Evolutionary conservation across 2,888 invertebrate species (phyloP).

Genomic region (Cephus rjabovi): DNA sequence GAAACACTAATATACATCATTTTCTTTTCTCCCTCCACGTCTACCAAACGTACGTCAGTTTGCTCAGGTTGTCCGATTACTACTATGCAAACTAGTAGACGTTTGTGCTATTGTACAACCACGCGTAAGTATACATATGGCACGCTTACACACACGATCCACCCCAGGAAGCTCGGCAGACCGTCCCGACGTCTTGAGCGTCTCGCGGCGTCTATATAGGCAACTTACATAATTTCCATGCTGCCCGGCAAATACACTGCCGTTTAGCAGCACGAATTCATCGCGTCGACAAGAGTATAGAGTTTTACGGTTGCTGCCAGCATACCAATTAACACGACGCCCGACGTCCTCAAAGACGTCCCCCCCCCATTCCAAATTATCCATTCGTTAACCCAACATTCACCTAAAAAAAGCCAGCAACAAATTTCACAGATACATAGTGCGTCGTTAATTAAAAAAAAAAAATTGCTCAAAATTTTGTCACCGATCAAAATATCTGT

Average conservation of each 20-base stretch:
- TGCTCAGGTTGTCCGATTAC: neutral
- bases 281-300: neutral
- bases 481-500: neutral
- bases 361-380: neutral
- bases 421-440: neutral
- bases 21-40: neutral
- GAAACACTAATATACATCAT: neutral
- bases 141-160: neutral
- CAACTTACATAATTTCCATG: constrained; percentile 2
- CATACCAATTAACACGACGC: neutral
- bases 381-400: neutral
- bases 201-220: neutral
- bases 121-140: neutral
- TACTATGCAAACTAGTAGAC: neutral
- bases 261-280: neutral
- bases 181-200: neutral
- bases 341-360: neutral
- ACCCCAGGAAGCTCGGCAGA: constrained; percentile 6
- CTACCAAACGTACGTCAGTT: neutral
- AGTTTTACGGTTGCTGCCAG: neutral
- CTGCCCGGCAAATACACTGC: neutral
- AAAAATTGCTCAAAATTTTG: neutral
- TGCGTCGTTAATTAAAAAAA: neutral
- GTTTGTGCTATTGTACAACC: neutral
- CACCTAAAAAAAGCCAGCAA: neutral